phyloP scores from a whole-genome alignment of 2,888 invertebrate species.

The Cheilosia impressa region DNA sequence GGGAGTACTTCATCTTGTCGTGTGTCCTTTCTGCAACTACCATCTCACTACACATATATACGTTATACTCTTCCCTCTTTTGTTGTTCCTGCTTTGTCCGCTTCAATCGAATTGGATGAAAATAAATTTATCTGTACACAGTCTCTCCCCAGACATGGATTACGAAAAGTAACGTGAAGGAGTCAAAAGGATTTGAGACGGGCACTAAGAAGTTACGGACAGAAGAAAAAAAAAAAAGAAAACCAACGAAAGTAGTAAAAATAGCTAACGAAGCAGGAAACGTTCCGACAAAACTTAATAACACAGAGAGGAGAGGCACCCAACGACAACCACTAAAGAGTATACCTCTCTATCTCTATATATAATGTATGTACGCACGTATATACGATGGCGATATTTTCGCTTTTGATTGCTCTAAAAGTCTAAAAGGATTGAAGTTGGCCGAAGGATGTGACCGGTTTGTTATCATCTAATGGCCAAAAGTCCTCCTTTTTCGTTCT shows the following conservation, averaged over 20 bases:
- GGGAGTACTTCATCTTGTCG: slow-evolving; percentile 17
- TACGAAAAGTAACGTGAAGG: slow-evolving; percentile 14
- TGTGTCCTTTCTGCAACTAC: not conserved
- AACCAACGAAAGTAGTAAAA: slow-evolving; percentile 16
- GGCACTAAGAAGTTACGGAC: slow-evolving; percentile 21
- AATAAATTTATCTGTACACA: slow-evolving; percentile 41
- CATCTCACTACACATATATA: not conserved
- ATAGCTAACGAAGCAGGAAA: slow-evolving; percentile 57
- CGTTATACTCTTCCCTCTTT: not conserved
- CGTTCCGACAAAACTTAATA: slow-evolving; percentile 30
- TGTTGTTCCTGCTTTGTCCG: slow-evolving; percentile 15
- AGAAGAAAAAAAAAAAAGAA: not conserved
- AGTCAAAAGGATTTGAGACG: slow-evolving; percentile 31
- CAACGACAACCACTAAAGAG: not conserved
- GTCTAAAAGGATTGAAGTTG: slow-evolving; percentile 46
- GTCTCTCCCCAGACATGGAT: slow-evolving; percentile 20
- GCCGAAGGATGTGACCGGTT: slow-evolving; percentile 48
- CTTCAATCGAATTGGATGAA: slow-evolving; percentile 32
- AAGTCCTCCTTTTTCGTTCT: slow-evolving; percentile 4
- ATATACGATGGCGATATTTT: slow-evolving; percentile 13
- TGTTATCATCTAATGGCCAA: slow-evolving; percentile 52
- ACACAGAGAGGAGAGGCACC: not conserved
- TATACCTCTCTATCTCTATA: no score
- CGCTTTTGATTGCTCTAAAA: slow-evolving; percentile 34
- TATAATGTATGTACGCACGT: not conserved